phyloP scores from a whole-genome alignment of 2,888 invertebrate genomes.

The Ophraella communa region DNA sequence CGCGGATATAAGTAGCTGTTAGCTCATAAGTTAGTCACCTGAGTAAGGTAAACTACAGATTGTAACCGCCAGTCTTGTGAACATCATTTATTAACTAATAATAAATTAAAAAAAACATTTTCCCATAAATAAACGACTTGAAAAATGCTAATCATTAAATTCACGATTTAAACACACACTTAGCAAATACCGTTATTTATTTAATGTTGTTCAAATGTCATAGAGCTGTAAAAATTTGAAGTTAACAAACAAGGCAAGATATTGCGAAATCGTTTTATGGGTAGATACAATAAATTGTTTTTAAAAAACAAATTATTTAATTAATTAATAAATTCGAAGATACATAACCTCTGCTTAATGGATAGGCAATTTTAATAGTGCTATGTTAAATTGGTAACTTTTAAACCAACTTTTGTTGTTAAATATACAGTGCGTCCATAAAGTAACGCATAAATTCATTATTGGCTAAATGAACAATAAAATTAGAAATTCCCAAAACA shows the following conservation, averaged over 20 bases:
- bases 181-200: constrained; percentile 18
- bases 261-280: neutral
- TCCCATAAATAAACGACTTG: constrained; percentile 9
- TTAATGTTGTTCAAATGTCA: neutral
- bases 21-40: neutral
- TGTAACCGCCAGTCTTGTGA: neutral
- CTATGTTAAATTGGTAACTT: no score
- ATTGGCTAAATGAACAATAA: no score
- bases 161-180: constrained; percentile 14
- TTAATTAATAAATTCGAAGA: no score
- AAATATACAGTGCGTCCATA: no score
- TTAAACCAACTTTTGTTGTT: no score
- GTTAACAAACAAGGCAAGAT: neutral
- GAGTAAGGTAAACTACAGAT: neutral
- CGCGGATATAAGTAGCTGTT: neutral
- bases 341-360: no score
- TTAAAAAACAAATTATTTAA: neutral
- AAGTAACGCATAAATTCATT: no score
- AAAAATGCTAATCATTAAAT: constrained; percentile 13
- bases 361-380: no score
- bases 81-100: constrained; percentile 7
- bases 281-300: neutral
- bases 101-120: neutral
- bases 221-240: neutral
- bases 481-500: no score